Percentiles rank a stretch among this genome's conserved stretches.
These are phyloP conservation scores for Lathronympha strigana DNA, from an alignment of 2,888 invertebrate species.

Conservation along the genomic window DNA sequence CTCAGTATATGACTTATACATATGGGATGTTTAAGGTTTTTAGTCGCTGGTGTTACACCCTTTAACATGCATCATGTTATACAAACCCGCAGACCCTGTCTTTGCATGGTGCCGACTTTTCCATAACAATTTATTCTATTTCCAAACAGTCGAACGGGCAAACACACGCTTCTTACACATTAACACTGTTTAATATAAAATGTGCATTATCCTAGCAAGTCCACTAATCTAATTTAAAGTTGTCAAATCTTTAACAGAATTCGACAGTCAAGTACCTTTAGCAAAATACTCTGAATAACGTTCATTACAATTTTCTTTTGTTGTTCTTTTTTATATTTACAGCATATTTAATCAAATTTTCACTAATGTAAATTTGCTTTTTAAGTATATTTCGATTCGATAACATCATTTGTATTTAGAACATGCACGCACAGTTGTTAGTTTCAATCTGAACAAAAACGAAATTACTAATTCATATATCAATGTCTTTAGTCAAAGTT, in stretches of 20 bases:
- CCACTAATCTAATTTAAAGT: slow-evolving; percentile 28
- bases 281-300: slow-evolving; percentile 27
- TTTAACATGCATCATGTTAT: not conserved
- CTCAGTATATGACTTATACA: too few species aligned
- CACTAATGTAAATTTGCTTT: slow-evolving; percentile 20
- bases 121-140: slow-evolving; percentile 11
- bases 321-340: slow-evolving; percentile 28
- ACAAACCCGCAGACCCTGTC: slow-evolving; percentile 20
- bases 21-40: too few species aligned
- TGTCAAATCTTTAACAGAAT: slow-evolving; percentile 18
- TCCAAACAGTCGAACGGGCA: slow-evolving; percentile 9
- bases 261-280: slow-evolving; percentile 8
- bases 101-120: slow-evolving; percentile 15
- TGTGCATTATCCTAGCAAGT: slow-evolving; percentile 28
- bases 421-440: slow-evolving; percentile 21
- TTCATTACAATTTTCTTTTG: not conserved
- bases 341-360: slow-evolving; percentile 16
- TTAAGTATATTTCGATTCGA: slow-evolving; percentile 6
- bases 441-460: slow-evolving; percentile 32
- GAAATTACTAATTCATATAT: slow-evolving; percentile 24
- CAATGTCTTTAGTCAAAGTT: slow-evolving; percentile 47
- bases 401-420: slow-evolving; percentile 25
- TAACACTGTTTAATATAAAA: slow-evolving; percentile 26
- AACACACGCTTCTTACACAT: slow-evolving; percentile 14
- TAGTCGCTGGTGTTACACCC: too few species aligned